A percentile compares a stretch with the other conserved stretches of the same genome.
These are phyloP conservation scores for Oreocharis arfaki DNA, from an alignment of 2,113 vertebrate genomes.

Conservation along the genomic window DNA sequence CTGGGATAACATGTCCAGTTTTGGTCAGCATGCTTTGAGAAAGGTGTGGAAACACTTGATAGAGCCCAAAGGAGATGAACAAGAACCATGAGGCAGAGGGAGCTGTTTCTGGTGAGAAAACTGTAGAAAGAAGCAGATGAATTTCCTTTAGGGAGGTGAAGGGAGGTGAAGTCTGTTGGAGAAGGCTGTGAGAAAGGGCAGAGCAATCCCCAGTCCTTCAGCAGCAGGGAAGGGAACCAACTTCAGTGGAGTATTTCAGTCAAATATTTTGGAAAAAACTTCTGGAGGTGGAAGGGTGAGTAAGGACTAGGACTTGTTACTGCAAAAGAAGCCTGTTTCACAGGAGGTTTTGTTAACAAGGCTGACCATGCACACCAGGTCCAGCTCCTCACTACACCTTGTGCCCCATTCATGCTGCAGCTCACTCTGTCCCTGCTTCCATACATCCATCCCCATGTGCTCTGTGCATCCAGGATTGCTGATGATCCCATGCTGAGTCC, in stretches of 20 bases:
- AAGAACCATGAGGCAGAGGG: background rate
- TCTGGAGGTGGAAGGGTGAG: background rate
- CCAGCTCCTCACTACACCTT: background rate
- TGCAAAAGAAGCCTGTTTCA: background rate
- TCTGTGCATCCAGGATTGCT: background rate
- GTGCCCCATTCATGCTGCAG: background rate
- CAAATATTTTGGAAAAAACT: background rate
- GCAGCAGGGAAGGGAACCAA: background rate
- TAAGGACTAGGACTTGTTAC: background rate
- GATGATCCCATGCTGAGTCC: background rate
- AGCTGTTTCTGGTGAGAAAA: background rate
- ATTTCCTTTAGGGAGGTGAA: background rate
- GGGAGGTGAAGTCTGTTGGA: background rate
- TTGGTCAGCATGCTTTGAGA: background rate
- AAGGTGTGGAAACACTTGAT: background rate
- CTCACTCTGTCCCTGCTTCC: background rate
- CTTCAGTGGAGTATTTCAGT: background rate
- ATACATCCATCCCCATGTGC: accelerated
- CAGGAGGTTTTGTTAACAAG: background rate
- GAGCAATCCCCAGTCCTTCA: background rate
- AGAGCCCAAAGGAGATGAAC: background rate
- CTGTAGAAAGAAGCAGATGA: background rate
- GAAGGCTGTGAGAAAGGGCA: background rate
- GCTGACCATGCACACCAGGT: background rate
- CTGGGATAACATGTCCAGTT: background rate